Percentiles rank a stretch among this genome's conserved stretches.
These are phyloP conservation scores for Pterostichus madidus DNA, from an alignment of 2,888 invertebrate genomes.

Conservation along the genomic window DNA sequence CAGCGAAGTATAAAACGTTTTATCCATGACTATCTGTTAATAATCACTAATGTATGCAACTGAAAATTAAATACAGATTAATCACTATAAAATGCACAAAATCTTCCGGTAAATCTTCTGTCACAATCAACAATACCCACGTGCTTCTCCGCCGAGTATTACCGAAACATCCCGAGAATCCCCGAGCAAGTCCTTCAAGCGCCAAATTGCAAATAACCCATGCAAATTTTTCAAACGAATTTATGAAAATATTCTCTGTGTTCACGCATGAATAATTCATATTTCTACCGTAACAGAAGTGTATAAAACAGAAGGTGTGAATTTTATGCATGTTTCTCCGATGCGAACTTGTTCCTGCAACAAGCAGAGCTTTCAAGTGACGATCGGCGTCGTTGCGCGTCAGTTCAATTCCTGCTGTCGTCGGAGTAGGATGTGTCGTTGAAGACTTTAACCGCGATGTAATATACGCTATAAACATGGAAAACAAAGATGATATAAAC, in stretches of 20 bases:
- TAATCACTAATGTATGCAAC: no score
- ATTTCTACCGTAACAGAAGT: neutral
- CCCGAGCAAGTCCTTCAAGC: neutral
- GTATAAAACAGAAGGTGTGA: slow-evolving; percentile 5
- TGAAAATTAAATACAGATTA: no score
- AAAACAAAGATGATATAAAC: slow-evolving; percentile 33
- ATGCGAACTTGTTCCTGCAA: neutral
- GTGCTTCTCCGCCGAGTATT: slow-evolving; percentile 13
- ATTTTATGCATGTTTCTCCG: neutral
- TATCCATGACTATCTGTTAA: slow-evolving; percentile 8
- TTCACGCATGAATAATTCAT: slow-evolving; percentile 1
- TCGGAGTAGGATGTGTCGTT: neutral
- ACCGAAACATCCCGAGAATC: neutral
- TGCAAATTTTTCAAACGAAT: slow-evolving; percentile 23
- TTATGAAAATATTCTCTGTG: neutral
- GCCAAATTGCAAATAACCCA: neutral
- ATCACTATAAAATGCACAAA: no score
- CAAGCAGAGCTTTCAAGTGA: neutral
- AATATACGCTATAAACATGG: slow-evolving; percentile 7
- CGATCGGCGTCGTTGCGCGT: slow-evolving; percentile 14
- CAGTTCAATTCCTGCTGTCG: slow-evolving; percentile 35
- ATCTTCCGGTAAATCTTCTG: no score
- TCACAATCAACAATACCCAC: slow-evolving; percentile 1
- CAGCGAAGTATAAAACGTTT: slow-evolving; percentile 10
- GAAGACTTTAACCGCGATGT: neutral